phyloP scores from a whole-genome alignment of 2,888 invertebrate genomes.

The Gerris lacustris region DNA sequence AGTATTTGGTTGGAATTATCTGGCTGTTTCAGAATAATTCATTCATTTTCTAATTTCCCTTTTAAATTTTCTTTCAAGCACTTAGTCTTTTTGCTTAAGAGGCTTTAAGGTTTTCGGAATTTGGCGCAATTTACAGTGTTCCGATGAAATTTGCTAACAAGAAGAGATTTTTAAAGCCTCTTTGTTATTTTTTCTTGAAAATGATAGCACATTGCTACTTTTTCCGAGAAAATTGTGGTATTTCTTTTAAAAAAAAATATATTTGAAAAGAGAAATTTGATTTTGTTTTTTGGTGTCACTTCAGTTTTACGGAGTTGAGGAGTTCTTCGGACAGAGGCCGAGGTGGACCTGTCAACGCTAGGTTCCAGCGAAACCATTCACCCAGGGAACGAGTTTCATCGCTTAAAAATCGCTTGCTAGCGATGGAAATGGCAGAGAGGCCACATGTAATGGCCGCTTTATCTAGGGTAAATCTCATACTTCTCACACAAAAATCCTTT shows the following conservation, averaged over 20 bases:
- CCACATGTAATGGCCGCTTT: slow-evolving; percentile 40
- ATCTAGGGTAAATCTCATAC: slow-evolving; percentile 32
- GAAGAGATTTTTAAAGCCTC: too few relatives aligned
- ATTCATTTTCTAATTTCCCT: too few relatives aligned
- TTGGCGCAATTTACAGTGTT: too few relatives aligned
- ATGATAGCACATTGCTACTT: too few relatives aligned
- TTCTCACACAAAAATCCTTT: neutral
- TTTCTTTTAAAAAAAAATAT: neutral
- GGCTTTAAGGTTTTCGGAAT: too few relatives aligned
- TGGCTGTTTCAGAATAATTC: too few relatives aligned
- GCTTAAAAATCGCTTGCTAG: slow-evolving; percentile 39
- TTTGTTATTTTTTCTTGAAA: too few relatives aligned
- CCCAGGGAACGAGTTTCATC: slow-evolving; percentile 28
- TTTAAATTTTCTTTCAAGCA: too few relatives aligned
- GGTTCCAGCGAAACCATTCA: neutral
- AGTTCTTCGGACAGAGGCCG: neutral
- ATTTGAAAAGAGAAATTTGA: neutral
- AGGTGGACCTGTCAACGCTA: neutral
- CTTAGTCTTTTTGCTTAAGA: too few relatives aligned
- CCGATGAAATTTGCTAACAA: too few relatives aligned
- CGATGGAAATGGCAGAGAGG: slow-evolving; percentile 41
- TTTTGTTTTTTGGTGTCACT: slow-evolving; percentile 1
- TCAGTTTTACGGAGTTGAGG: neutral
- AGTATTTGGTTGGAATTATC: too few relatives aligned
- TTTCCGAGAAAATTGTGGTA: too few relatives aligned